Percentiles rank a stretch among this genome's conserved stretches.
These are phyloP conservation scores for Drosophila tsacasi DNA, from an alignment of 1,140 invertebrate species.

Conservation along the genomic window DNA sequence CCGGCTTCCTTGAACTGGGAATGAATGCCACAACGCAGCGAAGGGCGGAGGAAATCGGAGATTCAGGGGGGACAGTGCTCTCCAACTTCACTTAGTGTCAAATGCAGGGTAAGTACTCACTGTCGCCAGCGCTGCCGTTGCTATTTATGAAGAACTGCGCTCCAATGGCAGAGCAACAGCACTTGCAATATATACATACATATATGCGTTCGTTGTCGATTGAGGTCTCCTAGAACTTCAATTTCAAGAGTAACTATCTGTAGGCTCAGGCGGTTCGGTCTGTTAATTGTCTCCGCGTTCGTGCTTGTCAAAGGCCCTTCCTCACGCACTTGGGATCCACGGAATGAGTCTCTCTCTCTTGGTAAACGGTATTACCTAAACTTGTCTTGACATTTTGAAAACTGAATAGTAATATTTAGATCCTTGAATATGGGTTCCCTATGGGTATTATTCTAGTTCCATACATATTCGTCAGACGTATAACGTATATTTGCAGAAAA, in stretches of 20 bases:
- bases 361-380: too few relatives aligned
- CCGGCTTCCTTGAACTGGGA: conserved; percentile 69
- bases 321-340: not conserved
- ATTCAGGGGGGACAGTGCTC: conserved; percentile 6
- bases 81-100: conserved; percentile 48
- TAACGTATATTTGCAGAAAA: too few relatives aligned
- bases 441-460: too few relatives aligned
- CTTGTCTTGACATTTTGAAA: too few relatives aligned
- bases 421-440: too few relatives aligned
- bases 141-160: conserved; percentile 76
- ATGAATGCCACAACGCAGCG: conserved; percentile 25
- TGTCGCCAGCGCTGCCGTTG: conserved; percentile 32
- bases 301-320: not conserved
- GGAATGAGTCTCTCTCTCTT: not conserved
- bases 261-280: conserved; percentile 19
- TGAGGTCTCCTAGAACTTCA: conserved; percentile 14
- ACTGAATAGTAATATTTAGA: too few relatives aligned
- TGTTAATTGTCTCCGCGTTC: not conserved
- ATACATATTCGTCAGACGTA: too few relatives aligned
- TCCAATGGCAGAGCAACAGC: conserved; percentile 70
- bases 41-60: conserved; percentile 20
- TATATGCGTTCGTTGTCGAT: conserved; percentile 61
- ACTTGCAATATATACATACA: conserved; percentile 59
- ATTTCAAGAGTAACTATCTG: conserved; percentile 44
- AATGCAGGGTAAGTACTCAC: conserved; percentile 14